Percentiles rank a stretch among this genome's conserved stretches.
These are phyloP conservation scores for rabbit (Oryctolagus cuniculus) DNA, from an alignment of 2,113 vertebrate genomes.

Conservation along the genomic window mOryCun1.1 NC_091436.1:89515501-89516000, in stretches of 20 bases:
- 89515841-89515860: not conserved
- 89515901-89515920: not conserved
- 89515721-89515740: not conserved
- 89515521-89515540: conserved; percentile 4
- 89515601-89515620: not conserved
- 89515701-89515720: not conserved
- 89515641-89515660: not conserved
- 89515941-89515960: not conserved
- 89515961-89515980: too few relatives aligned
- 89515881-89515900: not conserved
- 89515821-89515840: not conserved
- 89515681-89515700: not conserved
- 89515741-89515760: not conserved
- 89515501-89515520: not conserved
- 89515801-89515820: not conserved
- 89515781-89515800: conserved; percentile 1
- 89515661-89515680: not conserved
- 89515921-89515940: not conserved
- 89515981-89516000: too few relatives aligned
- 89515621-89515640: not conserved
- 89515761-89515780: conserved; percentile 4
- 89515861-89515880: not conserved
- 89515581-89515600: not conserved
- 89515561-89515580: not conserved
- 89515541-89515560: conserved; percentile 14